phyloP scores from a whole-genome alignment of 2,113 vertebrate species.

The Riparia riparia region DNA sequence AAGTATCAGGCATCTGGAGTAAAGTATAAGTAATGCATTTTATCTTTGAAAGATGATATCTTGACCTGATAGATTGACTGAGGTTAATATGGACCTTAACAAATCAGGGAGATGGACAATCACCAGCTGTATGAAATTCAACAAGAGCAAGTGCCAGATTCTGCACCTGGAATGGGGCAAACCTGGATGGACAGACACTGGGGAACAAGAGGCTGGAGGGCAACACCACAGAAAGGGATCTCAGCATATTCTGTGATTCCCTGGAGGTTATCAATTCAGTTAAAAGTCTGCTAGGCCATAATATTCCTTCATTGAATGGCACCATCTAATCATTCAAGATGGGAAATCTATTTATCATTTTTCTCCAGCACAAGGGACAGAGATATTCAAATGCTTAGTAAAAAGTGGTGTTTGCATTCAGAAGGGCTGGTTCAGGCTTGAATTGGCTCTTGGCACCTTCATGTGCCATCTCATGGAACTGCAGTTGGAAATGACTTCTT shows the following conservation, averaged over 20 bases:
- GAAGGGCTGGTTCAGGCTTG: neutral
- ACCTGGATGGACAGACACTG: neutral
- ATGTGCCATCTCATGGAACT: neutral
- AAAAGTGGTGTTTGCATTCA: neutral
- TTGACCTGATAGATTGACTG: neutral
- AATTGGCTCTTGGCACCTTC: neutral
- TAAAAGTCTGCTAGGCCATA: neutral
- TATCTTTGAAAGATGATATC: neutral
- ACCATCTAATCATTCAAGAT: neutral
- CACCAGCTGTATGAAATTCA: neutral
- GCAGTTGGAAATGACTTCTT: neutral
- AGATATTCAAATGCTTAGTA: neutral
- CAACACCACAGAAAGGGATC: neutral
- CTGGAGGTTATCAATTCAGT: neutral
- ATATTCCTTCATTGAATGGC: neutral
- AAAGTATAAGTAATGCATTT: neutral
- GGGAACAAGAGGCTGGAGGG: neutral
- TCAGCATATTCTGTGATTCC: accelerated
- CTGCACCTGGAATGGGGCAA: neutral
- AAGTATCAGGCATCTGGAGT: neutral
- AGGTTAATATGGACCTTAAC: neutral
- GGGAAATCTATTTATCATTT: neutral
- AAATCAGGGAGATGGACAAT: neutral
- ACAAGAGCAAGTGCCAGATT: neutral
- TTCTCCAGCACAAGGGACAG: neutral